Conservation (phyloP, 2,888 invertebrate genomes). For the Trachelus iudaicus region DNA sequence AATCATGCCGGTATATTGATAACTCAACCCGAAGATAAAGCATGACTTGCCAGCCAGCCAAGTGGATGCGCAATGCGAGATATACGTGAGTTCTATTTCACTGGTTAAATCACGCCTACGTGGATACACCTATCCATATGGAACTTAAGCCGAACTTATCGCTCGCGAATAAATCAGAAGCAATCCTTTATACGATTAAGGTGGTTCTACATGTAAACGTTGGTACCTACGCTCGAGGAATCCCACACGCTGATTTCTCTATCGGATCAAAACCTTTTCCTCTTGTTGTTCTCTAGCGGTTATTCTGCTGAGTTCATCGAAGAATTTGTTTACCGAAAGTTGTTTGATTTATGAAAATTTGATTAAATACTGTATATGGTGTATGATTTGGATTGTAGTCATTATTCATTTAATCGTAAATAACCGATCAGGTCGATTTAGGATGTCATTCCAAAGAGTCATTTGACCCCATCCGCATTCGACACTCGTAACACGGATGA, state of each 20-base stretch:
- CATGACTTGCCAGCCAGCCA: neutral
- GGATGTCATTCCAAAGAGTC: neutral
- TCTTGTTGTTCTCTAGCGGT: neutral
- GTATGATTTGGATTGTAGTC: neutral
- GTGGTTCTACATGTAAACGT: neutral
- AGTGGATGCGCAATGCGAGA: neutral
- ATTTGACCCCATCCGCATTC: neutral
- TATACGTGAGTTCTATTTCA: neutral
- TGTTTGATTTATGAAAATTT: neutral
- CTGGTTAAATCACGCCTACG: neutral
- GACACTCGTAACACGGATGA: neutral
- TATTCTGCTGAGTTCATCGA: neutral
- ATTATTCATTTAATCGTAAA: neutral
- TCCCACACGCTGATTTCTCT: neutral
- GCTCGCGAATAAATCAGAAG: conserved; percentile 3
- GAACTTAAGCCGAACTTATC: conserved; percentile 5
- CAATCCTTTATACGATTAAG: neutral
- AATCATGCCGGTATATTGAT: neutral
- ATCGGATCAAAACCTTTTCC: neutral
- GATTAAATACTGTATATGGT: neutral
- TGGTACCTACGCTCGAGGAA: neutral
- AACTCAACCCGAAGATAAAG: neutral
- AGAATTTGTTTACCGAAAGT: neutral
- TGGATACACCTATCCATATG: neutral
- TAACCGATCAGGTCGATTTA: neutral